Conservation (phyloP, 2,113 vertebrate genomes). For the Chloropsis cyanopogon region DNA sequence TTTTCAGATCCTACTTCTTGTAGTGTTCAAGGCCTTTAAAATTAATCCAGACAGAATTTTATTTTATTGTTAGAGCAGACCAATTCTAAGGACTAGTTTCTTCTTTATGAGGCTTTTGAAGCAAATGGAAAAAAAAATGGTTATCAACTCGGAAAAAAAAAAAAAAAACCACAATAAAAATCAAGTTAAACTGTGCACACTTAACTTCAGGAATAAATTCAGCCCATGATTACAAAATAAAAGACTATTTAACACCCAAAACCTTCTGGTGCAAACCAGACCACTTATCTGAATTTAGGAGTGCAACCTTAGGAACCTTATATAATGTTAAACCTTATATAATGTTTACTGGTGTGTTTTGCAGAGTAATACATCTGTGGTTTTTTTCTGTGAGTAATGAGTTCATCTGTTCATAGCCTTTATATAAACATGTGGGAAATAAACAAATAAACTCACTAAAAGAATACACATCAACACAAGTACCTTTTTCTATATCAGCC, state of each 20-base stretch:
- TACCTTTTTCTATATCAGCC: background rate
- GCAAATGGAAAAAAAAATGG: background rate
- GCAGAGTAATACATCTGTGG: background rate
- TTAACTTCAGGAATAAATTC: background rate
- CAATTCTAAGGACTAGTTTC: background rate
- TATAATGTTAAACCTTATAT: too few relatives aligned
- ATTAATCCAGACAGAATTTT: background rate
- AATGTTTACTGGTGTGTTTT: background rate
- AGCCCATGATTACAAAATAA: background rate
- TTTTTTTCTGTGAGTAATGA: background rate
- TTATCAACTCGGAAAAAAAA: background rate
- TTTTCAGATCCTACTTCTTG: background rate
- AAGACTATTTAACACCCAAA: background rate
- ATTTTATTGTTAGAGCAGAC: background rate
- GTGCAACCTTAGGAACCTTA: background rate
- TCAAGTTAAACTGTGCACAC: background rate
- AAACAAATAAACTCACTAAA: background rate
- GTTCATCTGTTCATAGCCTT: background rate
- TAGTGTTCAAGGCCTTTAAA: background rate
- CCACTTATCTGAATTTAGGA: background rate
- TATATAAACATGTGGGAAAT: background rate
- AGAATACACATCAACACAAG: background rate
- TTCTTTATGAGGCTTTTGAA: background rate
- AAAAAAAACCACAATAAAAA: background rate
- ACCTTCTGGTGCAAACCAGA: background rate